Conservation (phyloP, 2,797 vertebrate species). For the Prionace glauca region DNA sequence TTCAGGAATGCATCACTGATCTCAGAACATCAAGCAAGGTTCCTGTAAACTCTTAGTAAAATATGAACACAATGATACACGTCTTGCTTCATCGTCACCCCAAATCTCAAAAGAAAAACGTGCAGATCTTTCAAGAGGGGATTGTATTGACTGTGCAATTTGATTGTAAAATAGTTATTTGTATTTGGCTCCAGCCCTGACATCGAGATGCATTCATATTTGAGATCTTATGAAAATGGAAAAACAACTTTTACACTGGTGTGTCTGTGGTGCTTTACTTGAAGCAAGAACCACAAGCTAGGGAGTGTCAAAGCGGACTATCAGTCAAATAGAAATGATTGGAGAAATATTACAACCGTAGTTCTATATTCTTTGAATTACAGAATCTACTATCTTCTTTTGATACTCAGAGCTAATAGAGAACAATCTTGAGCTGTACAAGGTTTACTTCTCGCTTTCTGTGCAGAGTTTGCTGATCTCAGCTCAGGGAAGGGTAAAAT, state of each 20-base stretch:
- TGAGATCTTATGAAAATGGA: not conserved
- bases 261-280: not conserved
- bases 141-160: not conserved
- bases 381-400: not conserved
- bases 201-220: not conserved
- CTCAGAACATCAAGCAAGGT: not conserved
- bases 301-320: not conserved
- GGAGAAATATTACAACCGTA: not conserved
- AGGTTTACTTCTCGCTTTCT: not conserved
- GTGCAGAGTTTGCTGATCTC: not conserved
- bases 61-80: not conserved
- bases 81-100: not conserved
- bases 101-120: not conserved
- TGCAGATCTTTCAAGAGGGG: not conserved
- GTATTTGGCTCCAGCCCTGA: not conserved
- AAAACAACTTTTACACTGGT: not conserved
- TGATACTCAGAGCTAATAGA: not conserved
- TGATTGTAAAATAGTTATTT: not conserved
- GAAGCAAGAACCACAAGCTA: not conserved
- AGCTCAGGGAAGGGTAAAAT: not conserved
- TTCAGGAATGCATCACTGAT: slow-evolving; percentile 15
- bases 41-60: not conserved
- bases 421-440: not conserved
- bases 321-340: not conserved
- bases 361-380: not conserved